Conservation (phyloP, 2,113 vertebrate species). For the Taxidea taxus region DNA sequence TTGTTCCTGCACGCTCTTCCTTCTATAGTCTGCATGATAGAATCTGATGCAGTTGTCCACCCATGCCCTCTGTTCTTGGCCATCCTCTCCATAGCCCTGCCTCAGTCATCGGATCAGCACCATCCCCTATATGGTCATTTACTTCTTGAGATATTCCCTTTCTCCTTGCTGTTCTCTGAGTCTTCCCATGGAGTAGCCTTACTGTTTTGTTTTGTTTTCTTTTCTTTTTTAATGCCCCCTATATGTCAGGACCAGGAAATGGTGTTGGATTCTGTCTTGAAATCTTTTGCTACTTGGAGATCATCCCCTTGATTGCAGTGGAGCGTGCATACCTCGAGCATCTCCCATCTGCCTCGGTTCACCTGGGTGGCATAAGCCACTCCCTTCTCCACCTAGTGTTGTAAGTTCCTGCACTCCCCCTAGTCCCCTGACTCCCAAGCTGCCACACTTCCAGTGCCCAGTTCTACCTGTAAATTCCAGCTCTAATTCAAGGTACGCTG, state of each 20-base stretch:
- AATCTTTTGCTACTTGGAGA: background rate
- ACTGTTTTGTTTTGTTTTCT: too few species aligned
- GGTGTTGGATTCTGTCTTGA: background rate
- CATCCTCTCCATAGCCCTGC: background rate
- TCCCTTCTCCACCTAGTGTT: background rate
- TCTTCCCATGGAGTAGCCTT: background rate
- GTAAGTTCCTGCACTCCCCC: background rate
- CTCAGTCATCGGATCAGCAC: background rate
- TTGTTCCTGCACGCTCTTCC: background rate
- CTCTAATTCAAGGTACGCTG: background rate
- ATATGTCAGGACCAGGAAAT: background rate
- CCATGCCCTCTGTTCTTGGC: background rate
- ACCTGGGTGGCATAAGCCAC: accelerated
- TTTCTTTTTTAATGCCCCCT: background rate
- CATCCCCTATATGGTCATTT: background rate
- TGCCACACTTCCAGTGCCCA: background rate
- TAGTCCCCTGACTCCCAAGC: background rate
- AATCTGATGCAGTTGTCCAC: background rate
- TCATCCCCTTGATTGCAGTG: background rate
- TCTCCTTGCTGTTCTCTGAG: background rate
- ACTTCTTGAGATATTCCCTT: background rate
- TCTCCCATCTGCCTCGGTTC: background rate
- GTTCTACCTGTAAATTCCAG: background rate
- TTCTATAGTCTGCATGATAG: accelerated
- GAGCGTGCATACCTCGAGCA: background rate